Conservation (phyloP, 2,797 vertebrate genomes). For the Psittacula echo region DNA sequence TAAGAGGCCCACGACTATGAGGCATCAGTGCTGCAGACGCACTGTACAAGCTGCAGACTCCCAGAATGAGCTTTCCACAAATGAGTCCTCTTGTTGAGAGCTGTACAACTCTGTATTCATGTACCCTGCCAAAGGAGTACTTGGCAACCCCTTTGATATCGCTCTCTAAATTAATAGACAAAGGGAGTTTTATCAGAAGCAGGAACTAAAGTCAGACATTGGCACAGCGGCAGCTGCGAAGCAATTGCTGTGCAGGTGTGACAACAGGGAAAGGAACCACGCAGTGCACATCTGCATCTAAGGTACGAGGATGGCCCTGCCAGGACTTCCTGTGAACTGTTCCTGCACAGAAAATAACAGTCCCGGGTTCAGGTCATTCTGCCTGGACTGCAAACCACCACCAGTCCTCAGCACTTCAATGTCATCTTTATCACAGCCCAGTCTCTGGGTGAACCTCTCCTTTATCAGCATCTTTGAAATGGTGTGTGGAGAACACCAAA, state of each 20-base stretch:
- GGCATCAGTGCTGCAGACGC: constrained; percentile 14
- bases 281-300: neutral
- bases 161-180: constrained; percentile 66
- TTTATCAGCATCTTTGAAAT: neutral
- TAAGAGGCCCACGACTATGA: constrained; percentile 48
- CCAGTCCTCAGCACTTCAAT: neutral
- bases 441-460: neutral
- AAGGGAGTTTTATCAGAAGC: constrained; percentile 64
- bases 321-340: neutral
- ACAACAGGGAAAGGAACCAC: constrained; percentile 13
- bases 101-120: constrained; percentile 19
- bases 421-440: neutral
- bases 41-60: constrained; percentile 44
- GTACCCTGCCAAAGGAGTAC: constrained; percentile 62
- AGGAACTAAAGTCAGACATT: constrained; percentile 64
- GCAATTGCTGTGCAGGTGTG: constrained; percentile 52
- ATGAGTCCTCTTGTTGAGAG: constrained; percentile 65
- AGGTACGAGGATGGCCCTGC: neutral
- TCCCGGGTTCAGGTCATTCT: neutral
- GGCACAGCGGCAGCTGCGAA: constrained; percentile 52
- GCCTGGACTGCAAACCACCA: neutral
- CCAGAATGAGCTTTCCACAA: constrained; percentile 56
- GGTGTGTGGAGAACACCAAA: neutral
- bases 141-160: constrained; percentile 69
- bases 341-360: neutral